These are phyloP conservation scores for Thymelicus lineola DNA, from an alignment of 2,888 invertebrate species.

Conservation along the genomic window DNA sequence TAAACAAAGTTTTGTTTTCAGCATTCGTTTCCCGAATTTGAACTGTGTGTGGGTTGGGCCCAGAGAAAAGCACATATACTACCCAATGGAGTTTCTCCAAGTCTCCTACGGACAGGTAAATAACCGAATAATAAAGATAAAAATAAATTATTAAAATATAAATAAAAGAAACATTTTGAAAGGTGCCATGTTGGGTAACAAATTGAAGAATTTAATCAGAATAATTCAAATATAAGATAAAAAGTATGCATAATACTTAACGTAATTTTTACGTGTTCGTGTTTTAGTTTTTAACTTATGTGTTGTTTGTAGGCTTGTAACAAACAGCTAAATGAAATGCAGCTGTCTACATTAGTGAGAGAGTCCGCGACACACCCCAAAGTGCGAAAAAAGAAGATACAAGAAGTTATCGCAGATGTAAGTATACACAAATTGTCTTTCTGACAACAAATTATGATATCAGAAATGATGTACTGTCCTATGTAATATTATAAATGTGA, in stretches of 20 bases:
- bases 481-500: too few relatives aligned
- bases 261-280: too few relatives aligned
- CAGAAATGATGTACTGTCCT: too few relatives aligned
- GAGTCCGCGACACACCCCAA: slow-evolving; percentile 93
- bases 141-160: too few relatives aligned
- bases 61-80: slow-evolving; percentile 87
- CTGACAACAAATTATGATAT: too few relatives aligned
- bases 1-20: slow-evolving; percentile 48
- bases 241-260: too few relatives aligned
- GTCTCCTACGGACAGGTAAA: slow-evolving; percentile 91
- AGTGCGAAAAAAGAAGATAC: slow-evolving; percentile 92
- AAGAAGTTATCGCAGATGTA: slow-evolving; percentile 85
- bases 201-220: too few relatives aligned
- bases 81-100: slow-evolving; percentile 93
- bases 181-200: too few relatives aligned
- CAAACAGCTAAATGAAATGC: slow-evolving; percentile 92
- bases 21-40: slow-evolving; percentile 86
- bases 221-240: too few relatives aligned
- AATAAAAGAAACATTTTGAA: too few relatives aligned
- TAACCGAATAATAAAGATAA: background rate
- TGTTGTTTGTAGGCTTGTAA: slow-evolving; percentile 68
- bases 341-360: slow-evolving; percentile 94
- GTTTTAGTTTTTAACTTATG: too few relatives aligned
- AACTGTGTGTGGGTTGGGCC: slow-evolving; percentile 95
- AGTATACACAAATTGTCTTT: slow-evolving; percentile 47